Evolutionary conservation across 2,888 invertebrate genomes (phyloP).

Genomic region (Nesidiocoris tenuis): DNA sequence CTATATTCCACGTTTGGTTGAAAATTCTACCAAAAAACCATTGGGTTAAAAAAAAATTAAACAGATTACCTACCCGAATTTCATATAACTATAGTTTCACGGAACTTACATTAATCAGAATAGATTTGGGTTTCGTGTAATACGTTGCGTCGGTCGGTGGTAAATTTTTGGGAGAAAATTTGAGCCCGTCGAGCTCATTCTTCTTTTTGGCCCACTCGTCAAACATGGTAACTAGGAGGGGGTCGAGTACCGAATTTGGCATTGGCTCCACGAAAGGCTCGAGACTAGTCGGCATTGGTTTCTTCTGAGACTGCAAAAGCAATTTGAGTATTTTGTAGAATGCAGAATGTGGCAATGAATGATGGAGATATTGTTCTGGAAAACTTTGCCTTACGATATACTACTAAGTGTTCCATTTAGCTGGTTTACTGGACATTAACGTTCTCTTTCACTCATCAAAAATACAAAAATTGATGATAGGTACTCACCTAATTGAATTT

Average conservation of each 20-base stretch:
- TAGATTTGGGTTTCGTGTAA: not conserved
- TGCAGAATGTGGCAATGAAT: too few relatives aligned
- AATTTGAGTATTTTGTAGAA: too few relatives aligned
- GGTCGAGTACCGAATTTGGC: conserved; percentile 28
- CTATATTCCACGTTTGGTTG: conserved; percentile 22
- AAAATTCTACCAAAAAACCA: conserved; percentile 20
- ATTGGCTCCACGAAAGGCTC: conserved; percentile 9
- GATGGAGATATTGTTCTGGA: too few relatives aligned
- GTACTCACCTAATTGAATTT: too few relatives aligned
- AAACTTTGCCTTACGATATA: too few relatives aligned
- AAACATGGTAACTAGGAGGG: conserved; percentile 18
- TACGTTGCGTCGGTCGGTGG: conserved; percentile 9
- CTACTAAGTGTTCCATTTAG: too few relatives aligned
- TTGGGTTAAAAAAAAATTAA: not conserved
- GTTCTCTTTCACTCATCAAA: too few relatives aligned
- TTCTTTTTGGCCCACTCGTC: conserved; percentile 16
- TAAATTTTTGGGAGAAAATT: not conserved
- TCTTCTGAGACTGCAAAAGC: not conserved
- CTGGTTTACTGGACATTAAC: too few relatives aligned
- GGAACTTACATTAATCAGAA: conserved; percentile 23
- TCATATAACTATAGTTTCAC: not conserved
- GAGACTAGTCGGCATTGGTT: conserved; percentile 1
- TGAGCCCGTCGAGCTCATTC: not conserved
- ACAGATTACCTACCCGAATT: not conserved
- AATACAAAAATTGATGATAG: too few relatives aligned